Percentiles rank a stretch among this genome's conserved stretches.
These are phyloP conservation scores for Orchesella cincta DNA, from an alignment of 1,140 invertebrate species.

Conservation along the genomic window DNA sequence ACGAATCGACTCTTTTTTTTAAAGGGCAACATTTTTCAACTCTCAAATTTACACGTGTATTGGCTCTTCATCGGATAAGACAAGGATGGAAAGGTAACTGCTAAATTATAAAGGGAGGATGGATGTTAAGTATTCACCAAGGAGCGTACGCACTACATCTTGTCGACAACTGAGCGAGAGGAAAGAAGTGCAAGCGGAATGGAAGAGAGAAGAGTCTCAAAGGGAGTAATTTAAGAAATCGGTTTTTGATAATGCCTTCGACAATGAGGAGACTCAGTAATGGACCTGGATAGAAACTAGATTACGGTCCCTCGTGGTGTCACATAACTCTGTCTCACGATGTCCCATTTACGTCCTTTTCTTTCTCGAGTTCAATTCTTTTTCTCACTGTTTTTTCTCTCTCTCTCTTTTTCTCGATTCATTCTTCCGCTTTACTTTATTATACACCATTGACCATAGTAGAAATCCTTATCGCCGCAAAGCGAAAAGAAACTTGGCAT, in stretches of 20 bases:
- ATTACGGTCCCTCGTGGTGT: conserved; percentile 2
- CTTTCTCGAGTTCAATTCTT: conserved; percentile 15
- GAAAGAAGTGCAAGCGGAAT: conserved; percentile 1
- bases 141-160: not conserved
- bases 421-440: not conserved
- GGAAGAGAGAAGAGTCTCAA: conserved; percentile 6
- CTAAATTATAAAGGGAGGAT: too few species aligned
- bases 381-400: not conserved
- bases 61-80: too few species aligned
- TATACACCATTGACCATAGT: not conserved
- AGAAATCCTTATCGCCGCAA: not conserved
- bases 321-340: conserved; percentile 18
- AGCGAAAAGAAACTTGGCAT: not conserved
- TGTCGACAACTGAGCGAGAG: conserved; percentile 6
- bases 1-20: too few species aligned
- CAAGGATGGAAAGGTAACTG: too few species aligned
- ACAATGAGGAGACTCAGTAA: conserved; percentile 16
- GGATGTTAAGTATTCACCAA: not conserved
- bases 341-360: conserved; percentile 19
- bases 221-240: conserved; percentile 22
- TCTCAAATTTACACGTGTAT: too few species aligned
- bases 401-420: too few species aligned
- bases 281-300: conserved; percentile 18
- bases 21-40: too few species aligned
- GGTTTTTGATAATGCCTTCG: conserved; percentile 22